These are phyloP conservation scores for Clamator glandarius DNA, from an alignment of 2,797 vertebrate species.

Conservation along the genomic window DNA sequence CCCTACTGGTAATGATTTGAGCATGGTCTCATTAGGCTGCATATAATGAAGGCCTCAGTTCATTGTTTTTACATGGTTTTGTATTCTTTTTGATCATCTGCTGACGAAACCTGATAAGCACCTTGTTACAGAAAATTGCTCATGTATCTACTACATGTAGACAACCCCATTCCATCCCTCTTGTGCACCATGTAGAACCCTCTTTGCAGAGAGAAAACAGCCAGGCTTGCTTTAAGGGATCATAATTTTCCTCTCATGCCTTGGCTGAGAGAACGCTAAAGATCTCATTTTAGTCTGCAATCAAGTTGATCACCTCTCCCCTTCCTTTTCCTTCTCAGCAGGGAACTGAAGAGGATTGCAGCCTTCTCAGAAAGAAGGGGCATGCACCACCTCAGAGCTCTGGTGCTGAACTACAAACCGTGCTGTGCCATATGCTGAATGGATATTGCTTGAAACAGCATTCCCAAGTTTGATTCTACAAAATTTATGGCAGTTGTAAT, in stretches of 20 bases:
- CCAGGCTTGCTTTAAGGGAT: background rate
- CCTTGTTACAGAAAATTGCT: slow-evolving; percentile 10
- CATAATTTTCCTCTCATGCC: background rate
- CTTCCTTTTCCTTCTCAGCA: background rate
- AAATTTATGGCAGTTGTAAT: background rate
- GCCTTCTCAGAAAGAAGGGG: background rate
- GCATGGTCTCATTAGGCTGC: background rate
- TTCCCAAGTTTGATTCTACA: background rate
- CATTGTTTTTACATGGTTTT: background rate
- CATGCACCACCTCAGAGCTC: background rate
- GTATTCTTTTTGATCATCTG: background rate
- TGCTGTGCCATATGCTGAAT: background rate
- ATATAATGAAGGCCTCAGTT: background rate
- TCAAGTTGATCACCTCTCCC: background rate
- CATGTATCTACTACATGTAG: background rate
- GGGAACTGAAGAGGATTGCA: background rate
- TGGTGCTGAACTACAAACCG: background rate
- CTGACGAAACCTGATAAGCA: background rate
- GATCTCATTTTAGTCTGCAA: background rate
- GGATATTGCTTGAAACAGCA: background rate
- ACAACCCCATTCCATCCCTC: background rate
- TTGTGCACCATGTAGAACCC: background rate
- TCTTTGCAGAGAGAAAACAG: background rate
- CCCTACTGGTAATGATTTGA: background rate
- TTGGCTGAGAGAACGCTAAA: background rate